Base-by-base conservation (phyloP, 2,797 vertebrate species). In the Myotis daubentonii region DNA sequence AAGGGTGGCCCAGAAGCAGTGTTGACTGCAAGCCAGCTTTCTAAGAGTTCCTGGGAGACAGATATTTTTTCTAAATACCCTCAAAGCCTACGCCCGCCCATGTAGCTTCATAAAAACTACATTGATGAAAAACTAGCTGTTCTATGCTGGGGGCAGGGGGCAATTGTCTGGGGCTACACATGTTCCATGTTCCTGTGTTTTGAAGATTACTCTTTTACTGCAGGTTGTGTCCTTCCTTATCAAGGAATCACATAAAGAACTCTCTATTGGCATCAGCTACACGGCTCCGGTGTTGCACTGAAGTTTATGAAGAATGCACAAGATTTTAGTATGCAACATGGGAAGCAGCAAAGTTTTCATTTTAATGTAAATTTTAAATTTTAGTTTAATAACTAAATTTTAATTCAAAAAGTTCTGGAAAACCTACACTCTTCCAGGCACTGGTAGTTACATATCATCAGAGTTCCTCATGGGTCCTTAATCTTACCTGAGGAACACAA, bases 11-110 rank as follows among this genome's bases (percentile, higher is more conserved):
- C 68, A 89, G 87, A 91, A 53, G 76, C 19, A 41, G 79, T 19
- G 87, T 2, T 84, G 62, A 93, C 41, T 19, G 62, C 11, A 80
- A 92, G 81, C 60, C 95, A 91, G 62, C 68, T 85, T 85, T 92
- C 71, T 94, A 76, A 80, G 62, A 82, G 33, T 65, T 83, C 70
- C 90, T 88, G 19, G 1, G 76, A 87, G 83, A 84, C 23, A 79
- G 30, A 38, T 71, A 47, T 83, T 76, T 78, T 74, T 74, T 51
- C 68, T 87, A 65, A 96, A 94, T 8, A 71, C 6, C 19, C 44
- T 44, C 53, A 66, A 89, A 80, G 36, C 68, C 80, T 90, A 82
- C 44, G 72, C 55, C 41, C 79, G 55, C 20, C 51, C 33, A 60
- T 41, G 25, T 36, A 84, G 22, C 62, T 87, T 79, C 84, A 66